Conservation (phyloP, 2,113 vertebrate species). For the Syrmaticus mikado region DNA sequence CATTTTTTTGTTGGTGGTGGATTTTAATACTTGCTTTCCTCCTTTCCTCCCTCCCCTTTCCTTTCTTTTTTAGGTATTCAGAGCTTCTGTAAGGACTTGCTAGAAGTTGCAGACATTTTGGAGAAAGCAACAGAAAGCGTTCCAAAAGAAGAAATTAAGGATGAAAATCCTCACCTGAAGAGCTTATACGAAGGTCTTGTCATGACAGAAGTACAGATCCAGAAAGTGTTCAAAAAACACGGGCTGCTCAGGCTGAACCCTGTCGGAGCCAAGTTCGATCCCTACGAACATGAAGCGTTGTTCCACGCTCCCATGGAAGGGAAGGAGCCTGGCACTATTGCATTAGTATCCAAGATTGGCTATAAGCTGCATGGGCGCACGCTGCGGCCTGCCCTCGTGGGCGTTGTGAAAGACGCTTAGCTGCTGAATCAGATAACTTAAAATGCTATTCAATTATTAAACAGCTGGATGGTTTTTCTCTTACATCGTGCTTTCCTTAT, state of each 20-base stretch:
- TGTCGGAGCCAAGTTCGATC: conserved; percentile 91
- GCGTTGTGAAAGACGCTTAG: conserved; percentile 91
- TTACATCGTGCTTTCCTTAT: not conserved
- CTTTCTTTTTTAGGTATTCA: conserved; percentile 87
- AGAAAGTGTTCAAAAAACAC: conserved; percentile 96
- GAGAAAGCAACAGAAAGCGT: conserved; percentile 95
- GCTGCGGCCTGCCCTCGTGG: conserved; percentile 92
- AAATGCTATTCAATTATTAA: conserved; percentile 55
- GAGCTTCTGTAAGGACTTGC: conserved; percentile 95
- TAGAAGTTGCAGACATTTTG: conserved; percentile 96
- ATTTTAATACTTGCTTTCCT: not conserved
- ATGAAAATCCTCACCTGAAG: conserved; percentile 94
- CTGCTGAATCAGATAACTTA: not conserved
- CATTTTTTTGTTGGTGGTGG: not conserved
- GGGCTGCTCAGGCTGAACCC: conserved; percentile 91
- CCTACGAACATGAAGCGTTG: conserved; percentile 95
- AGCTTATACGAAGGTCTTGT: conserved; percentile 93
- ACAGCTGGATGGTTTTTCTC: conserved; percentile 8
- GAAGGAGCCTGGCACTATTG: conserved; percentile 90
- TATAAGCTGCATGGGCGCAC: conserved; percentile 97
- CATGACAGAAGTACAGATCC: conserved; percentile 94
- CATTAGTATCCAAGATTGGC: conserved; percentile 92
- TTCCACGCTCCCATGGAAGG: conserved; percentile 89
- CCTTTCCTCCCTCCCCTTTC: not conserved
- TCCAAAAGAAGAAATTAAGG: conserved; percentile 88